Evolutionary conservation across 2,888 invertebrate species (phyloP).

Genomic region (Agapetus fuscipes): DNA sequence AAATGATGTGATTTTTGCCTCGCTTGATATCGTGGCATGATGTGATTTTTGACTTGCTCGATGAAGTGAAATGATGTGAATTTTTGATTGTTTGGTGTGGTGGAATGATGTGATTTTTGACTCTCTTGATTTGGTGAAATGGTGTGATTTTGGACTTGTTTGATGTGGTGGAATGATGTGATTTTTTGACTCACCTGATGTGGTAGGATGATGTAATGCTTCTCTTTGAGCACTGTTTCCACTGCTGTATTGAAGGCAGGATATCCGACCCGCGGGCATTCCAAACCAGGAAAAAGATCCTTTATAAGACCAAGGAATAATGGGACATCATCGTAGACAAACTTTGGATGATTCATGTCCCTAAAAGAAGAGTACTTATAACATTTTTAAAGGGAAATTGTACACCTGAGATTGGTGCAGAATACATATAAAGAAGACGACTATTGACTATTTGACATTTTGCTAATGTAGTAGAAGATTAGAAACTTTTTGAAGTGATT

Average conservation of each 20-base stretch:
- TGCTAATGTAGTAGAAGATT: too few species aligned
- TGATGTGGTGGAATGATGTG: not conserved
- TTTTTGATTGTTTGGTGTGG: conserved; percentile 58
- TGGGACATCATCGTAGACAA: conserved; percentile 85
- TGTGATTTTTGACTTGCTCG: conserved; percentile 51
- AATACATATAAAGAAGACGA: too few species aligned
- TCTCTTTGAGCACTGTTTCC: conserved; percentile 52
- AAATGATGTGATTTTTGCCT: conserved; percentile 14
- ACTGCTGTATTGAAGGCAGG: conserved; percentile 79
- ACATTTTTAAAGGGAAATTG: not conserved
- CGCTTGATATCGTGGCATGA: conserved; percentile 61
- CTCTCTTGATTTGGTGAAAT: conserved; percentile 23
- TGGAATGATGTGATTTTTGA: conserved; percentile 58
- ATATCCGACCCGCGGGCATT: conserved; percentile 80
- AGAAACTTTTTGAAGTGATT: too few species aligned
- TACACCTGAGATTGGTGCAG: not conserved
- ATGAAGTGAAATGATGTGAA: not conserved
- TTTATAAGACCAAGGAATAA: conserved; percentile 79
- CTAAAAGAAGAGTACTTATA: conserved; percentile 29
- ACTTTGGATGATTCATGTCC: conserved; percentile 91
- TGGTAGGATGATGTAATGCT: conserved; percentile 57
- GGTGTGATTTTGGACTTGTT: not conserved
- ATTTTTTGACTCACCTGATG: conserved; percentile 58
- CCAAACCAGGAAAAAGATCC: conserved; percentile 84
- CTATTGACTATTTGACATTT: too few species aligned